phyloP scores from a whole-genome alignment of 1,140 invertebrate species.

The Atta cephalotes region DNA sequence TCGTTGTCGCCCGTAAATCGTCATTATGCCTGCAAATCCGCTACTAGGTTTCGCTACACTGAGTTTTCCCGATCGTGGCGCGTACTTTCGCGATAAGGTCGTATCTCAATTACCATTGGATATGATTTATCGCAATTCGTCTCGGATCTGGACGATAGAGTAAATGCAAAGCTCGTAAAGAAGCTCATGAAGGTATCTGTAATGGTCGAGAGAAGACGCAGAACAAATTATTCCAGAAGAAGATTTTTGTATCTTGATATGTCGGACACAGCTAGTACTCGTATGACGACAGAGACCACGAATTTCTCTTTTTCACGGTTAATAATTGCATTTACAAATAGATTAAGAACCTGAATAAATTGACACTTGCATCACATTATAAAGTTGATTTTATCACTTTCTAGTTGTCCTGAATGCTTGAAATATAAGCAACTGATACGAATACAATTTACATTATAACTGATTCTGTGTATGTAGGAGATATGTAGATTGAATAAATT shows the following conservation, averaged over 20 bases:
- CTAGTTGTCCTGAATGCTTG: not conserved
- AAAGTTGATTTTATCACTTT: not conserved
- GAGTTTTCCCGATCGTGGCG: slow-evolving; percentile 54
- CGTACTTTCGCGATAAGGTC: slow-evolving; percentile 60
- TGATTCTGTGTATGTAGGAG: not conserved
- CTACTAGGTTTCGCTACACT: slow-evolving; percentile 61
- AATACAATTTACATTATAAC: not conserved
- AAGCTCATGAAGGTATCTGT: not conserved
- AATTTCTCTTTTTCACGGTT: not conserved
- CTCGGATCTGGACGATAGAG: slow-evolving; percentile 18
- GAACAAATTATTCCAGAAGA: slow-evolving; percentile 13
- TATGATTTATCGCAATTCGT: slow-evolving; percentile 64
- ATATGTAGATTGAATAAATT: slow-evolving; percentile 2
- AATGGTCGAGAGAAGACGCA: not conserved
- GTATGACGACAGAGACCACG: not conserved
- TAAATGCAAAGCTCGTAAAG: slow-evolving; percentile 4
- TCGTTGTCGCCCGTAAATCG: slow-evolving; percentile 71
- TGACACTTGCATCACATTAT: not conserved
- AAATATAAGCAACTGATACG: not conserved
- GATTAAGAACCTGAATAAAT: not conserved
- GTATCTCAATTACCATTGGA: slow-evolving; percentile 44
- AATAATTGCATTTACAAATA: slow-evolving; percentile 2
- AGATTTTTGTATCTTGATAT: not conserved
- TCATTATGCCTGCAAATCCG: slow-evolving; percentile 61
- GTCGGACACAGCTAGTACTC: not conserved